Evolutionary conservation across 2,113 vertebrate genomes (phyloP).

Genomic region (Petrocephalus microphthalmus): DNA sequence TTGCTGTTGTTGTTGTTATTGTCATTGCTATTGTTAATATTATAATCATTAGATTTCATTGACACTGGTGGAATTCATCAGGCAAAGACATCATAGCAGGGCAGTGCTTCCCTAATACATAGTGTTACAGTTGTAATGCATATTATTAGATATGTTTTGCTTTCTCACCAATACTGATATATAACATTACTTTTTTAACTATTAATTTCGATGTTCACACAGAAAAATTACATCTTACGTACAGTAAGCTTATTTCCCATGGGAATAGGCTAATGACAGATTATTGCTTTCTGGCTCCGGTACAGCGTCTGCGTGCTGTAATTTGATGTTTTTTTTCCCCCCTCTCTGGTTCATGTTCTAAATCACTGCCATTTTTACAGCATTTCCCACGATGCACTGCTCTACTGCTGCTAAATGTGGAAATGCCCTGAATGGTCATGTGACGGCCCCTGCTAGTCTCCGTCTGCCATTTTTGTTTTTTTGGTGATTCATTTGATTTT

Average conservation of each 20-base stretch:
- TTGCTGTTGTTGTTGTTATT: not conserved
- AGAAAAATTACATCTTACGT: not conserved
- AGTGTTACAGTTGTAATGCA: not conserved
- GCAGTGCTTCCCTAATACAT: not conserved
- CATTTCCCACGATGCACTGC: slow-evolving; percentile 9
- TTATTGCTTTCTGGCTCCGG: not conserved
- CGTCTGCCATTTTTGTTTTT: slow-evolving; percentile 3
- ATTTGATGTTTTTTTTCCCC: slow-evolving; percentile 49
- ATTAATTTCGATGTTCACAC: slow-evolving; percentile 19
- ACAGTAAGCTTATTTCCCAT: not conserved
- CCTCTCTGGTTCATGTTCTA: slow-evolving; percentile 31
- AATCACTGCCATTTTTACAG: slow-evolving; percentile 18
- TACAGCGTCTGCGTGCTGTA: slow-evolving; percentile 38
- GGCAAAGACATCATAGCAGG: not conserved
- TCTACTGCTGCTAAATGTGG: not conserved
- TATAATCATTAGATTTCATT: not conserved
- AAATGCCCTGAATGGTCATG: not conserved
- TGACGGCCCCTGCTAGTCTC: not conserved
- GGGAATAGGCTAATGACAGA: not conserved
- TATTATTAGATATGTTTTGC: not conserved
- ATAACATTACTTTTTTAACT: not conserved
- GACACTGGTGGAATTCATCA: not conserved
- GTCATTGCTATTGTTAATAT: not conserved
- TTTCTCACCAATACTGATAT: not conserved
- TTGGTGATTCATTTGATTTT: slow-evolving; percentile 5